Conservation (phyloP, 2,113 vertebrate species). For the Brienomyrus brachyistius region DNA sequence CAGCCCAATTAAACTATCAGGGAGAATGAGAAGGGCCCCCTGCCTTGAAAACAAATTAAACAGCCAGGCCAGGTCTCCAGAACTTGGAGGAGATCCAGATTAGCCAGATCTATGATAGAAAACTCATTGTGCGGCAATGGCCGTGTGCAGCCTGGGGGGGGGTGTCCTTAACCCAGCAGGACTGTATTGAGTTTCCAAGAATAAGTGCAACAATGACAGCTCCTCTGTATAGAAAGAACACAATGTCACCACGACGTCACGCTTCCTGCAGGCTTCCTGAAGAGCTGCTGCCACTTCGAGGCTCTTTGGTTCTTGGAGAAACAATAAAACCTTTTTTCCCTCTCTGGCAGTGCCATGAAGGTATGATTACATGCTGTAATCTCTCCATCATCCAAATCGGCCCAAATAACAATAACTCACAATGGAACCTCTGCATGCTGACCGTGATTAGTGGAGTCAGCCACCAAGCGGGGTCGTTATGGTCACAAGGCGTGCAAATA, state of each 20-base stretch:
- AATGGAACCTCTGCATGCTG: slow-evolving; percentile 2
- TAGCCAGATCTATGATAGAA: background rate
- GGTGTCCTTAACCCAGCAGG: background rate
- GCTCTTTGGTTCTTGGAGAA: background rate
- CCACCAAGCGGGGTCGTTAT: slow-evolving; percentile 31
- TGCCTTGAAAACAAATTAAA: slow-evolving; percentile 29
- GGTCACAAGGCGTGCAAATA: slow-evolving; percentile 16
- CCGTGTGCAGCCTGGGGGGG: background rate
- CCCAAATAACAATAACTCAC: slow-evolving; percentile 3
- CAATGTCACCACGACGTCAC: background rate
- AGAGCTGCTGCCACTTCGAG: background rate
- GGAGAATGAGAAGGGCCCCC: slow-evolving; percentile 35
- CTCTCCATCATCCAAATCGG: slow-evolving; percentile 11
- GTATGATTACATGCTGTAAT: background rate
- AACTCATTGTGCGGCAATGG: background rate
- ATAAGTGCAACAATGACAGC: slow-evolving; percentile 6
- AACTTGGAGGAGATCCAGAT: slow-evolving; percentile 5
- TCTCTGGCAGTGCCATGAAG: background rate
- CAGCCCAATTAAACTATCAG: background rate
- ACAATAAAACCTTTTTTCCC: background rate
- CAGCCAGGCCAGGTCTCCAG: slow-evolving; percentile 28
- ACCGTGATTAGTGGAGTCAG: slow-evolving; percentile 19
- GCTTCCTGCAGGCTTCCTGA: background rate
- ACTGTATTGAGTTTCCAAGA: slow-evolving; percentile 9
- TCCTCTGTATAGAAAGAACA: background rate